These are phyloP conservation scores for Orientallactaga sibirica DNA, from an alignment of 2,797 vertebrate genomes.

Conservation along the genomic window DNA sequence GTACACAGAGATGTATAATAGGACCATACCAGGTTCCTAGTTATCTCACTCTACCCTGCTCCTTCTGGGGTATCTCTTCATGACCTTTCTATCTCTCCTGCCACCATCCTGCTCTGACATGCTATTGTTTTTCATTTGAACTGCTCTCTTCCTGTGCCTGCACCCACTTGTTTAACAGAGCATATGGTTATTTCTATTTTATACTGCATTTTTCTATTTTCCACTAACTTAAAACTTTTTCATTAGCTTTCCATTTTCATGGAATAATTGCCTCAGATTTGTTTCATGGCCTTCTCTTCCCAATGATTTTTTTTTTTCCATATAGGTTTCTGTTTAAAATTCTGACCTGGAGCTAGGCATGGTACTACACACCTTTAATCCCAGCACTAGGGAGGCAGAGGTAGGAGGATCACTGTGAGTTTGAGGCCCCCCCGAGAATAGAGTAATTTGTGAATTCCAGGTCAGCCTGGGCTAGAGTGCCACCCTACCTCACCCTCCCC, in stretches of 20 bases:
- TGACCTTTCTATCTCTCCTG: constrained; percentile 3
- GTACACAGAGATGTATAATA: not conserved
- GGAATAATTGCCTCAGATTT: not conserved
- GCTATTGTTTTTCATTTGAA: not conserved
- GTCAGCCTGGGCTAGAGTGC: too few relatives aligned
- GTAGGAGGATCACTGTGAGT: too few relatives aligned
- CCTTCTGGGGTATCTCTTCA: constrained; percentile 27
- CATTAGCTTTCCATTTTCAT: not conserved
- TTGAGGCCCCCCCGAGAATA: too few relatives aligned
- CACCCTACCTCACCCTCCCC: too few relatives aligned
- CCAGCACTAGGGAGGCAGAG: too few relatives aligned
- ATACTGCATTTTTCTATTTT: not conserved
- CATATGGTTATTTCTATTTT: not conserved
- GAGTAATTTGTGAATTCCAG: too few relatives aligned
- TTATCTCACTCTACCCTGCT: not conserved
- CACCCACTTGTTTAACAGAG: not conserved
- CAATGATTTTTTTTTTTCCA: constrained; percentile 39
- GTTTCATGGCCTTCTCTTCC: not conserved
- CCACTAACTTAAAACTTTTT: constrained; percentile 27
- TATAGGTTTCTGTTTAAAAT: too few relatives aligned
- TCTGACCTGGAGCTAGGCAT: too few relatives aligned
- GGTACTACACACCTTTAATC: too few relatives aligned
- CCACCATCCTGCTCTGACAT: not conserved
- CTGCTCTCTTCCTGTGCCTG: not conserved
- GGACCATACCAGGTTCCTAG: not conserved